Evolutionary conservation across 2,797 vertebrate species (phyloP).

Genomic region (Enteromius unitaeniatus): DNA sequence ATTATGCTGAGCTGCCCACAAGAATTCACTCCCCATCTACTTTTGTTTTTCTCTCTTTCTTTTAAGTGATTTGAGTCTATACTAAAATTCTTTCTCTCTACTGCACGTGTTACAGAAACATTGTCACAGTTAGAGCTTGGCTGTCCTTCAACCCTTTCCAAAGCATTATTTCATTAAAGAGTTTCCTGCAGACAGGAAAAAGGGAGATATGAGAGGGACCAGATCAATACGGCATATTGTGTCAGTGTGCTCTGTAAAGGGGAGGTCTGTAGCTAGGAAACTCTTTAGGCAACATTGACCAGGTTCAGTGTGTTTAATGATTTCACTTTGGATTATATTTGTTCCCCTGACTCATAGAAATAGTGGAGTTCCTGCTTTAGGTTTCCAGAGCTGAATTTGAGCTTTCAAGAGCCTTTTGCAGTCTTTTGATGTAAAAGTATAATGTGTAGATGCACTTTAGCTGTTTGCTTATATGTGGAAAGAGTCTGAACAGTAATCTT

Average conservation of each 20-base stretch:
- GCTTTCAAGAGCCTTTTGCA: not conserved
- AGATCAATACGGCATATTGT: constrained; percentile 52
- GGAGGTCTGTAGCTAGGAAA: constrained; percentile 44
- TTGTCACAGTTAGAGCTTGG: constrained; percentile 17
- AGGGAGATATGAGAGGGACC: constrained; percentile 45
- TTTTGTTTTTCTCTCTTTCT: not conserved
- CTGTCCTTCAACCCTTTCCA: constrained; percentile 29
- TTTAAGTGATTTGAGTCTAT: not conserved
- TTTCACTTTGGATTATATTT: constrained; percentile 35
- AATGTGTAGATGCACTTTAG: not conserved
- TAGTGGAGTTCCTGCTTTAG: constrained; percentile 2
- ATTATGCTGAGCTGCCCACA: constrained; percentile 11
- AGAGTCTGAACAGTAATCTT: not conserved
- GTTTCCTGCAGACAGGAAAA: constrained; percentile 26
- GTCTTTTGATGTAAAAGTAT: not conserved
- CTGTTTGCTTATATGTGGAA: not conserved
- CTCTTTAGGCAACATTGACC: constrained; percentile 22
- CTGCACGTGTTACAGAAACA: not conserved
- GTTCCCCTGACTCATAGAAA: not conserved
- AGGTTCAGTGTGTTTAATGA: constrained; percentile 3
- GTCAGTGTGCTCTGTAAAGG: constrained; percentile 44
- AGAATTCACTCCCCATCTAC: not conserved
- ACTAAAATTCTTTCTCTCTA: not conserved
- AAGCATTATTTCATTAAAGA: constrained; percentile 23
- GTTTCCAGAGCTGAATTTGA: not conserved